Conservation (phyloP, 2,113 vertebrate species). For the Dissostichus mawsoni region DNA sequence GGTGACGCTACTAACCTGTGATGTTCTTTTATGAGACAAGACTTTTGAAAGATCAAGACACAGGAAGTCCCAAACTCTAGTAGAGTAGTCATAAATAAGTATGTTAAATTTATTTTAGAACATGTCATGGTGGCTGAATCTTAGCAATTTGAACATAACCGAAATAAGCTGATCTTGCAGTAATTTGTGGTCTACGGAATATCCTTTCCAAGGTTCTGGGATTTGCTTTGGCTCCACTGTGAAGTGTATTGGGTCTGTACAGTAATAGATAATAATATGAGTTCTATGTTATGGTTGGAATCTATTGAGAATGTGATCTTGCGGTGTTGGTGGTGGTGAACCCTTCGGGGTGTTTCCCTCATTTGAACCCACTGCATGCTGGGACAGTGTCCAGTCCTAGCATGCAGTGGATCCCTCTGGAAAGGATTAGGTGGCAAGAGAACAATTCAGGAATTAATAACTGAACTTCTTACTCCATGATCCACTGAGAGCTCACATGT, state of each 20-base stretch:
- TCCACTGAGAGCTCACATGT: conserved; percentile 6
- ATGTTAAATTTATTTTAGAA: neutral
- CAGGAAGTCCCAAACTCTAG: neutral
- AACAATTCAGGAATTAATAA: conserved; percentile 45
- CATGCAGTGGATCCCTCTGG: neutral
- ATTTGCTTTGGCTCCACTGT: conserved; percentile 17
- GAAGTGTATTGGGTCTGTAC: neutral
- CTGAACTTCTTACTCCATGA: conserved; percentile 25
- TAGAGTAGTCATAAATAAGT: neutral
- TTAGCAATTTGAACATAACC: neutral
- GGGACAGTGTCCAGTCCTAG: conserved; percentile 2
- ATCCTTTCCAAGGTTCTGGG: neutral
- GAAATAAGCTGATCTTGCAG: neutral
- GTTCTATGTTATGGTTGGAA: conserved; percentile 1
- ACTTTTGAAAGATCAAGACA: neutral
- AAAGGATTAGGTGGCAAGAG: conserved; percentile 21
- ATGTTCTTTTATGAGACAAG: neutral
- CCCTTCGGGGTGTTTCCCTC: conserved; percentile 20
- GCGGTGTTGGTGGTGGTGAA: neutral
- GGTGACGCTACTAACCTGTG: neutral
- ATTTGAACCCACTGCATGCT: conserved; percentile 11
- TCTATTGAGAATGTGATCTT: neutral
- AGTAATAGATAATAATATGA: conserved; percentile 2
- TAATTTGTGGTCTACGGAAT: neutral
- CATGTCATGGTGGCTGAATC: neutral